Conservation (phyloP, 2,888 invertebrate genomes). For the Pristionchus fissidentatus region DNA sequence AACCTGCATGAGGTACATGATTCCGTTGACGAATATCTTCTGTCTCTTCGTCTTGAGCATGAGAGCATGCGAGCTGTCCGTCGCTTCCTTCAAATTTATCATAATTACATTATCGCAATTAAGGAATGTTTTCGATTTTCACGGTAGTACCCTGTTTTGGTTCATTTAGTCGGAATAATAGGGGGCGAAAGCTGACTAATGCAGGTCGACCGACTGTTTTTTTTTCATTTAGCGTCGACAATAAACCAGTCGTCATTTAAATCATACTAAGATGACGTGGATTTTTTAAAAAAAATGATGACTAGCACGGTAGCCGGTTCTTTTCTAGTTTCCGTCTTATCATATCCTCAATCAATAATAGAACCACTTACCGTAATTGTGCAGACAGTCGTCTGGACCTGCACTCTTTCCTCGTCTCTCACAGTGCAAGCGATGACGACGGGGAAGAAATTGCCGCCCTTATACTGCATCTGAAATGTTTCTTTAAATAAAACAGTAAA, state of each 20-base stretch:
- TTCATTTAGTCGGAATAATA: no score
- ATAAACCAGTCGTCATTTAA: no score
- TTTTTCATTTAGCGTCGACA: no score
- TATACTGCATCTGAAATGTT: conserved; percentile 66
- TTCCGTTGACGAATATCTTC: conserved; percentile 95
- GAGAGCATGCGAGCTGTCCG: conserved; percentile 66
- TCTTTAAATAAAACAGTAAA: no score
- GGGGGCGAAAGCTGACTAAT: no score
- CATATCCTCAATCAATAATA: not conserved
- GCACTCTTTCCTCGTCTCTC: conserved; percentile 58
- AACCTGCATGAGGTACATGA: conserved; percentile 90
- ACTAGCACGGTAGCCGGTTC: not conserved
- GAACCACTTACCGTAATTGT: conserved; percentile 64
- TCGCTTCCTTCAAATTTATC: conserved; percentile 56
- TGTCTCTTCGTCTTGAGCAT: conserved; percentile 95
- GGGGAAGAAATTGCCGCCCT: conserved; percentile 69
- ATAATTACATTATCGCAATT: not conserved
- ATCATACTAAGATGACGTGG: not conserved
- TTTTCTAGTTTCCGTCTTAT: not conserved
- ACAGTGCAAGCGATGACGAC: conserved; percentile 71
- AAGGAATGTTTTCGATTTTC: not conserved
- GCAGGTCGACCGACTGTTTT: no score
- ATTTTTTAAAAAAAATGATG: no score
- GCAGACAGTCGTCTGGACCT: conserved; percentile 72
- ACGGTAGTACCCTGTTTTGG: no score